Conservation (phyloP, 2,888 invertebrate species). For the Mactromeris polynyma region DNA sequence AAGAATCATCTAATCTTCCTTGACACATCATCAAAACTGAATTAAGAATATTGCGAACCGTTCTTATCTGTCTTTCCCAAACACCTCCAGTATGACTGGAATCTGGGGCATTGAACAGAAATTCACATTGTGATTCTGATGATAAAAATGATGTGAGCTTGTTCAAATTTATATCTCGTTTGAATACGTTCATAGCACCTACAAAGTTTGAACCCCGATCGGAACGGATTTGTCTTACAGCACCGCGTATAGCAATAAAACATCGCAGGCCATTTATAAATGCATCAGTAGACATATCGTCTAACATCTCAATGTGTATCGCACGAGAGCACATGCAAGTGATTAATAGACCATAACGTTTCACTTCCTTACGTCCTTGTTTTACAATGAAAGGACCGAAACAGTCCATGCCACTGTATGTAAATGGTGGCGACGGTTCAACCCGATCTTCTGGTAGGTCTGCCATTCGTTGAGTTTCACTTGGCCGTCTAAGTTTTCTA, state of each 20-base stretch:
- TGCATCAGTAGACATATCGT: slow-evolving; percentile 61
- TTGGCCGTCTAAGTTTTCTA: slow-evolving; percentile 65
- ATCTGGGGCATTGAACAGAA: slow-evolving; percentile 66
- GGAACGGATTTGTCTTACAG: slow-evolving; percentile 13
- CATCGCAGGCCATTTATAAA: slow-evolving; percentile 65
- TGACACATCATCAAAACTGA: slow-evolving; percentile 46
- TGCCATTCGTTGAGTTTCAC: slow-evolving; percentile 80
- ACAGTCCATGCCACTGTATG: slow-evolving; percentile 81
- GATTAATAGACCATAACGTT: slow-evolving; percentile 81
- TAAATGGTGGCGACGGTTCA: slow-evolving; percentile 65
- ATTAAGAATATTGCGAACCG: slow-evolving; percentile 70
- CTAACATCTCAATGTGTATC: slow-evolving; percentile 76
- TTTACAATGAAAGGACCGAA: slow-evolving; percentile 80
- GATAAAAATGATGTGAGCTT: not conserved
- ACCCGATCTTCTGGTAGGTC: slow-evolving; percentile 81
- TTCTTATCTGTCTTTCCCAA: slow-evolving; percentile 76
- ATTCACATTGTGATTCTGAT: not conserved
- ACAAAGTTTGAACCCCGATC: slow-evolving; percentile 45
- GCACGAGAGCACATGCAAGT: slow-evolving; percentile 81
- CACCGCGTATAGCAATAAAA: slow-evolving; percentile 35
- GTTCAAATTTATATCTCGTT: not conserved
- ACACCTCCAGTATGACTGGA: slow-evolving; percentile 75
- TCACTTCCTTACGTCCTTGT: slow-evolving; percentile 74
- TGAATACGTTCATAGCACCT: slow-evolving; percentile 26
- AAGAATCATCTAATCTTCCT: slow-evolving; percentile 51